Evolutionary conservation across 37 sponge, comb jelly and placozoan genomes (phyloP).

Genomic region (Beroe forskalii): DNA sequence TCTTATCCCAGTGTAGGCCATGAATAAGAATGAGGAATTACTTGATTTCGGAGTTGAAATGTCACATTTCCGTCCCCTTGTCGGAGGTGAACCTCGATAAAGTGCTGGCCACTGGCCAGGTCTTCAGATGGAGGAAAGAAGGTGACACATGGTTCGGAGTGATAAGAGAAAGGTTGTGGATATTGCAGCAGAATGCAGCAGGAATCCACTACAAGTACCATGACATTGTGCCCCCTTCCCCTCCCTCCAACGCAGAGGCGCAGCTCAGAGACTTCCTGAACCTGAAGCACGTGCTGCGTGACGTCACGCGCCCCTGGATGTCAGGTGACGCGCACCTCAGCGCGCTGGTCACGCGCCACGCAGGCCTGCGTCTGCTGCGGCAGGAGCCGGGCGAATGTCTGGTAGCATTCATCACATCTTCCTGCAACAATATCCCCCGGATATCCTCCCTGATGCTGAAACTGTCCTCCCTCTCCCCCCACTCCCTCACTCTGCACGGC

Average conservation of each 20-base stretch:
- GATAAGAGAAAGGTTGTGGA: background rate
- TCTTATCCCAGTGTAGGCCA: no score
- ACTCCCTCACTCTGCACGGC: background rate
- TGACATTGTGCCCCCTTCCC: background rate
- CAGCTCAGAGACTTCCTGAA: slow-evolving; percentile 19
- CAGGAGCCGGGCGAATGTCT: slow-evolving; percentile 84
- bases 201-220: slow-evolving; percentile 25
- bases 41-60: background rate
- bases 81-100: slow-evolving; percentile 49
- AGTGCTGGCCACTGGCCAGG: slow-evolving; percentile 55
- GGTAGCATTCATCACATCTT: slow-evolving; percentile 90
- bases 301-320: background rate
- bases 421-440: slow-evolving; percentile 88
- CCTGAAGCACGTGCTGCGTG: background rate
- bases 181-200: background rate
- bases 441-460: slow-evolving; percentile 78
- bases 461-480: slow-evolving; percentile 66
- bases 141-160: slow-evolving; percentile 56
- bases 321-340: slow-evolving; percentile 15
- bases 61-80: background rate
- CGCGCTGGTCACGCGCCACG: background rate
- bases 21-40: slow-evolving; percentile 65
- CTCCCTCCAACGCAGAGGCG: background rate
- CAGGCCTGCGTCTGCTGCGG: slow-evolving; percentile 74
- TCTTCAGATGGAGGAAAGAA: slow-evolving; percentile 52